phyloP scores from a whole-genome alignment of 2,797 vertebrate genomes.

The Pipistrellus pygmaeus region DNA sequence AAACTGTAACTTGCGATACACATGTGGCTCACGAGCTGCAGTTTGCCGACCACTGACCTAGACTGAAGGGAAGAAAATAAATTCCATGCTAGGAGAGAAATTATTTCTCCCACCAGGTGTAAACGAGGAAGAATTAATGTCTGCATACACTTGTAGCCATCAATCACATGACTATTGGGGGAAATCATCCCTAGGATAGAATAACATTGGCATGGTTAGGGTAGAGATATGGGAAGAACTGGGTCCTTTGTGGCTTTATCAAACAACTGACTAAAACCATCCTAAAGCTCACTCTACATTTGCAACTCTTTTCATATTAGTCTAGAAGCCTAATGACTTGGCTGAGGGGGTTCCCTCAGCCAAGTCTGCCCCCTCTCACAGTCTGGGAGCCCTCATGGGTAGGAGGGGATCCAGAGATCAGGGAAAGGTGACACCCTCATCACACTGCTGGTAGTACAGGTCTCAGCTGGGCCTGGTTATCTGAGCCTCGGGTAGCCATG shows the following conservation, averaged over 20 bases:
- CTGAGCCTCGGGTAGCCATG: no score
- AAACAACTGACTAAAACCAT: not conserved
- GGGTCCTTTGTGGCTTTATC: not conserved
- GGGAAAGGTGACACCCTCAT: no score
- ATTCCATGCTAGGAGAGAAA: conserved; percentile 11
- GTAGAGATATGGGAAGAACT: not conserved
- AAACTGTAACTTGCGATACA: no score
- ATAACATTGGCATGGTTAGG: not conserved
- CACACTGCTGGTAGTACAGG: no score
- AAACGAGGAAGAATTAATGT: not conserved
- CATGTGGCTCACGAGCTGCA: no score
- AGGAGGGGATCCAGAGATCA: no score
- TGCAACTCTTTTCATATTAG: not conserved
- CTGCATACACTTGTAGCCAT: not conserved
- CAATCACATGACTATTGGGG: not conserved
- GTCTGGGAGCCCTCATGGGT: no score
- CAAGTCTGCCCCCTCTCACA: no score
- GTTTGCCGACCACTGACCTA: not conserved
- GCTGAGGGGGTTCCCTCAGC: no score
- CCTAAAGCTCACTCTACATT: not conserved
- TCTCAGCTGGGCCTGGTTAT: no score
- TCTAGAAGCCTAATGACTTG: no score
- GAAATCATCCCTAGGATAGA: not conserved
- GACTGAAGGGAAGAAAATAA: not conserved
- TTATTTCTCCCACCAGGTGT: not conserved